Conservation (phyloP, 2,113 vertebrate species). For the Malurus elegans region DNA sequence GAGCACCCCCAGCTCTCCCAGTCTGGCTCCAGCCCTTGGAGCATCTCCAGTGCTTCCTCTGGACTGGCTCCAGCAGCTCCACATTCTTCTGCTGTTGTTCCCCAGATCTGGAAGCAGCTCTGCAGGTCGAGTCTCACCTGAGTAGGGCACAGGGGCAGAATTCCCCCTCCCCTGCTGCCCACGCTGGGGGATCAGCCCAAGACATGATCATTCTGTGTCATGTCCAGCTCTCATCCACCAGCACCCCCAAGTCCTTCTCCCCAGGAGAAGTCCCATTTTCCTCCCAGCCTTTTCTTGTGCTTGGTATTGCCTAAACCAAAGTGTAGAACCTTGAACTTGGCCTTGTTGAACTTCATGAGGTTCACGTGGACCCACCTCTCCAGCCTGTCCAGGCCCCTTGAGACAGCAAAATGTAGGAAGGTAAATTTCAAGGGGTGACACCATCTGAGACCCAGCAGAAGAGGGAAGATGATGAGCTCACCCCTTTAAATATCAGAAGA, state of each 20-base stretch:
- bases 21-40: not conserved
- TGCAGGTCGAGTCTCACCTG: not conserved
- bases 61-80: not conserved
- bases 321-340: not conserved
- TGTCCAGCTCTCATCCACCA: not conserved
- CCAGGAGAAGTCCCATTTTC: not conserved
- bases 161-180: not conserved
- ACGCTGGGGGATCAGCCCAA: accelerated
- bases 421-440: not conserved
- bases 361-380: not conserved
- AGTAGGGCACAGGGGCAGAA: not conserved
- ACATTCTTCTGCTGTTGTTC: accelerated
- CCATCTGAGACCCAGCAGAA: not conserved
- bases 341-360: not conserved
- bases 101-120: not conserved
- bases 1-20: not conserved
- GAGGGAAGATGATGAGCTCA: not conserved
- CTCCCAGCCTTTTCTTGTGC: no score
- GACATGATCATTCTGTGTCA: not conserved
- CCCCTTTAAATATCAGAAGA: not conserved
- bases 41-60: accelerated
- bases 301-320: not conserved
- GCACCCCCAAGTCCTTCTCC: not conserved
- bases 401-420: not conserved
- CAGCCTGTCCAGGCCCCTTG: not conserved